These are phyloP conservation scores for Acanthaster planci DNA, from an alignment of 35 echinoderm and acorn worm genomes.

Conservation along the genomic window DNA sequence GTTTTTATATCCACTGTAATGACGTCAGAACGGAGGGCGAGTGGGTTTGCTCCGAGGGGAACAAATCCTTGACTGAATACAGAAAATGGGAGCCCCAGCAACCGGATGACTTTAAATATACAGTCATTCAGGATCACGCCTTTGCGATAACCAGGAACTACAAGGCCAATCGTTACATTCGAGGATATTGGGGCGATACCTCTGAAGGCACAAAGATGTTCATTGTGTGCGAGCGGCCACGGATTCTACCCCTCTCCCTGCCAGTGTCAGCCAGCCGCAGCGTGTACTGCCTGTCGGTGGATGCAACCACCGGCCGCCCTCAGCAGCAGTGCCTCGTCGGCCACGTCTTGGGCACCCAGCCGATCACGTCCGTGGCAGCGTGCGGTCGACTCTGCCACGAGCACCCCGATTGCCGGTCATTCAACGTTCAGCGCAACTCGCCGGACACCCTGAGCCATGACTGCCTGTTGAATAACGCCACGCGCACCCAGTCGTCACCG, in stretches of 20 bases:
- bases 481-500: too few relatives aligned
- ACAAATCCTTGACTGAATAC: neutral
- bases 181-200: neutral
- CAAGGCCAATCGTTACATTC: neutral
- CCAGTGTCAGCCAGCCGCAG: too few relatives aligned
- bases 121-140: neutral
- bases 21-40: neutral
- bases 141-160: neutral
- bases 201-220: neutral
- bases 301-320: too few relatives aligned
- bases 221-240: neutral
- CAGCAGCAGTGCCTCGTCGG: too few relatives aligned
- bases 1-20: neutral
- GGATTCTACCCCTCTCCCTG: neutral
- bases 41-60: neutral
- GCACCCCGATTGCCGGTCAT: too few relatives aligned
- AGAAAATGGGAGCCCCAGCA: neutral
- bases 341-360: too few relatives aligned
- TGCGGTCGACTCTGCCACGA: too few relatives aligned
- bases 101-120: neutral
- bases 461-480: too few relatives aligned
- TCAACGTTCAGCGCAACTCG: too few relatives aligned
- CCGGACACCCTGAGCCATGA: too few relatives aligned
- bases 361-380: too few relatives aligned
- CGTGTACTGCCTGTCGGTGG: neutral